Evolutionary conservation across 2,888 invertebrate species (phyloP), one percentile per base, ranked within the genome.

Genomic region (Sialis lutaria): DNA sequence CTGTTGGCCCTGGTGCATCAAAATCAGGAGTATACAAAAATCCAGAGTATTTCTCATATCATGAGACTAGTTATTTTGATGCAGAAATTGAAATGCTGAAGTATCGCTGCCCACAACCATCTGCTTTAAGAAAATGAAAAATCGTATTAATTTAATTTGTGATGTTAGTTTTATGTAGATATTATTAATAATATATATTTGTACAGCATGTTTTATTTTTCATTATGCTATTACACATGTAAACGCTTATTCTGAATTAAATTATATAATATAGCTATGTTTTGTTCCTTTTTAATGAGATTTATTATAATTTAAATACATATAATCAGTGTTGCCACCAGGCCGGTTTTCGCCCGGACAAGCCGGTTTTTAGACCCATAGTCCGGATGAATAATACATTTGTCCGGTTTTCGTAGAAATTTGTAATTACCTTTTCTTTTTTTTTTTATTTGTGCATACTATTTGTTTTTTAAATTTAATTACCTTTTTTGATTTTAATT

Each of bases 51-150:
- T 91, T 79, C 58, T 79, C 78, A 53, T 90, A 87, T 58, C 75
- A 87, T 58, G 72, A 72, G 40, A 76, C 71, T 55, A 84, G 82
- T 54, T 91, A 77, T 60, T 81, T 77, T 55, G 88, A 91, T 65
- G 84, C 89, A 44, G 89, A 91, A 69, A 72, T 85, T 22, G 89
- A 89, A 67, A 80, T 91, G 82, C 70, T 75, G 2, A 79, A 84
- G 57, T 83, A 72, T 57, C 74, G 91, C 57, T 70, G 82, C 48
- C 83, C 85, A 13, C 85, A 85, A 61, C 90, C 90, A 37, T 82
- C 82, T 4, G 74, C 75, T 42, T 50, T 68, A 39, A 61, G 61
- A 13, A 63, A 53, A 40, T 22, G 22, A 22, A 22, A 22, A 22
- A 22, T 22, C 22, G 22, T 22, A 22, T 22, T 22, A 22, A 22